phyloP scores from a whole-genome alignment of 1,140 invertebrate genomes.

The Drosophila subobscura region DNA sequence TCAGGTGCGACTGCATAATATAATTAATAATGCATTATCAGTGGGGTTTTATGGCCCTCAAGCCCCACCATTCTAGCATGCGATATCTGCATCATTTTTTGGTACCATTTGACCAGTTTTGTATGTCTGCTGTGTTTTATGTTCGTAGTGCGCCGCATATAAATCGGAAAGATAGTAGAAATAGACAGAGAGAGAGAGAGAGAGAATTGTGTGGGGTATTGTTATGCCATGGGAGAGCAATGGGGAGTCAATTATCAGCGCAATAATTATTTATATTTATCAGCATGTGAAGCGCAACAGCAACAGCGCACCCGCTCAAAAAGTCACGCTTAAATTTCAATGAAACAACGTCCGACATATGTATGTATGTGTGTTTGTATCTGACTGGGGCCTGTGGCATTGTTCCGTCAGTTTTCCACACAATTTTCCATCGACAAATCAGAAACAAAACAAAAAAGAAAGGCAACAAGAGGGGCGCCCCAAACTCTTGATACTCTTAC shows the following conservation, averaged over 20 bases:
- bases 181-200: constrained; percentile 1
- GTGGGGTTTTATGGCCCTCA: constrained; percentile 11
- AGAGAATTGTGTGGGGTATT: constrained; percentile 26
- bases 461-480: constrained; percentile 9
- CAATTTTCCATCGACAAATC: constrained; percentile 63
- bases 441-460: constrained; percentile 11
- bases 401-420: constrained; percentile 50
- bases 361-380: constrained; percentile 17
- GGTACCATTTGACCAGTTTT: constrained; percentile 7
- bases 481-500: neutral
- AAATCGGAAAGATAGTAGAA: constrained; percentile 11
- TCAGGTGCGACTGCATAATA: constrained; percentile 26
- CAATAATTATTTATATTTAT: constrained; percentile 78
- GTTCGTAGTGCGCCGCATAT: constrained; percentile 34
- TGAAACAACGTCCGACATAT: constrained; percentile 37
- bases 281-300: constrained; percentile 49
- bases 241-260: constrained; percentile 65
- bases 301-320: constrained; percentile 45
- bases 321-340: constrained; percentile 74
- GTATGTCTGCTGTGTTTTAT: constrained; percentile 9
- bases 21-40: constrained; percentile 40
- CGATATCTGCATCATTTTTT: constrained; percentile 42
- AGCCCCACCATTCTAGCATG: neutral
- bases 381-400: constrained; percentile 24
- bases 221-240: constrained; percentile 38